Evolutionary conservation across 2,888 invertebrate species (phyloP).

Genomic region (Noctua comes): DNA sequence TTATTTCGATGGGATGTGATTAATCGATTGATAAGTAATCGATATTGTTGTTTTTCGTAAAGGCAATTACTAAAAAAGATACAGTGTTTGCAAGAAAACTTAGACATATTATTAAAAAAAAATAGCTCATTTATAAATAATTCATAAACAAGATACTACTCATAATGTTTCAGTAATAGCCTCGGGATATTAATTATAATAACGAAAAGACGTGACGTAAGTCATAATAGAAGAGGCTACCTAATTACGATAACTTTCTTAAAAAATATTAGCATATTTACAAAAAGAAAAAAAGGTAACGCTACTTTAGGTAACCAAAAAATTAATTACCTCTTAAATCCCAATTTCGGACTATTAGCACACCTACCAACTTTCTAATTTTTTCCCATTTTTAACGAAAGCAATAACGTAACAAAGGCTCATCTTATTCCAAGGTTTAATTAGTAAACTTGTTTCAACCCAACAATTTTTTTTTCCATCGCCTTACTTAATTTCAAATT

Average conservation of each 20-base stretch:
- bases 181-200: neutral
- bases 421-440: conserved; percentile 53
- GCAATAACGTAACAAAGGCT: conserved; percentile 54
- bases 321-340: conserved; percentile 33
- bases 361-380: conserved; percentile 50
- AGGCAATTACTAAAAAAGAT: too few species aligned
- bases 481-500: conserved; percentile 72
- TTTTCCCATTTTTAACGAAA: conserved; percentile 53
- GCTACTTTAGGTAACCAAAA: conserved; percentile 5
- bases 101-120: neutral
- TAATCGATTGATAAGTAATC: conserved; percentile 43
- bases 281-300: neutral
- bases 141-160: neutral
- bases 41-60: conserved; percentile 20
- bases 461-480: conserved; percentile 51
- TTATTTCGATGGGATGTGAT: conserved; percentile 40
- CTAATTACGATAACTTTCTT: conserved; percentile 5
- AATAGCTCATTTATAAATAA: neutral
- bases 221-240: neutral
- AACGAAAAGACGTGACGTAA: neutral
- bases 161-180: neutral
- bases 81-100: neutral
- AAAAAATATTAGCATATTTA: conserved; percentile 27
- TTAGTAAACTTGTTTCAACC: conserved; percentile 64
- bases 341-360: conserved; percentile 42